phyloP scores from a whole-genome alignment of 2,113 vertebrate genomes.

The Hippocampus abdominalis region DNA sequence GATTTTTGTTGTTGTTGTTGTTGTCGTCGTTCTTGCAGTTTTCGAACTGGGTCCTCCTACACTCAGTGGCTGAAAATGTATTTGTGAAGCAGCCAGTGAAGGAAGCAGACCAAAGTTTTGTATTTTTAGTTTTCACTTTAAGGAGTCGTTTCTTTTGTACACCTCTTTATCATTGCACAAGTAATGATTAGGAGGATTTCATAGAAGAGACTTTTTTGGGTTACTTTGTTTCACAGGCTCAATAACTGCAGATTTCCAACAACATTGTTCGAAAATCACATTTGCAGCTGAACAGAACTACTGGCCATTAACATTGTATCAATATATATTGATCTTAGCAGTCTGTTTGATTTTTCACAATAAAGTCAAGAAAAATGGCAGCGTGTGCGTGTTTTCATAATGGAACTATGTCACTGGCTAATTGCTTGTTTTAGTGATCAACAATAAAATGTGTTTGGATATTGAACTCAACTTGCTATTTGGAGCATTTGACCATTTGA shows the following conservation, averaged over 20 bases:
- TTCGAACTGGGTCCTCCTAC: conserved; percentile 59
- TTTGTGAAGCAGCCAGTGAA: conserved; percentile 62
- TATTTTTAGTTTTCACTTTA: conserved; percentile 68
- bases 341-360: conserved; percentile 79
- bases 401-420: background rate
- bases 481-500: background rate
- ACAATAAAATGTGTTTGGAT: too few species aligned
- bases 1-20: conserved; percentile 32
- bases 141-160: conserved; percentile 60
- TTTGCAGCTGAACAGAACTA: conserved; percentile 73
- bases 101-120: conserved; percentile 80
- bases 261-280: conserved; percentile 64
- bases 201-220: conserved; percentile 20
- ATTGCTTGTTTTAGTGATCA: background rate
- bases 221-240: conserved; percentile 46
- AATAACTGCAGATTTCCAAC: conserved; percentile 57
- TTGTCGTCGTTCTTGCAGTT: conserved; percentile 30
- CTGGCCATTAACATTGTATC: conserved; percentile 76
- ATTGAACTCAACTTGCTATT: too few species aligned
- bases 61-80: conserved; percentile 45
- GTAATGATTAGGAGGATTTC: conserved; percentile 38
- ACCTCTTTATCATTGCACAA: conserved; percentile 18
- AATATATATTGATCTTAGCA: conserved; percentile 79
- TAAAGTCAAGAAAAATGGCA: conserved; percentile 74
- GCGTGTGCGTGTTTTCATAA: background rate